phyloP scores from a whole-genome alignment of 2,113 vertebrate species.

The Epinephelus cyanopodus region DNA sequence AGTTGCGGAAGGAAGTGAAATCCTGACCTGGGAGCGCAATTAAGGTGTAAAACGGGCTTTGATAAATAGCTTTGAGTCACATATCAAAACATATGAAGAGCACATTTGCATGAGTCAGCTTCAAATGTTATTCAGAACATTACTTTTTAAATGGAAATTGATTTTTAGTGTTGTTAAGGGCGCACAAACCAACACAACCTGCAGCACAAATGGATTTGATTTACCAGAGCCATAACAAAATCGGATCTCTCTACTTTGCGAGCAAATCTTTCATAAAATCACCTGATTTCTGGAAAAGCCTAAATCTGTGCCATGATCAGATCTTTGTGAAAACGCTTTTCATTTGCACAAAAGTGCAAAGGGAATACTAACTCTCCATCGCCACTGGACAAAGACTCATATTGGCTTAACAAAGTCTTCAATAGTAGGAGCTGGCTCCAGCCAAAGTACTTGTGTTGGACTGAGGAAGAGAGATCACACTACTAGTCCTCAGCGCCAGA shows the following conservation, averaged over 20 bases:
- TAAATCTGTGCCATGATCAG: conserved; percentile 15
- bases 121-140: conserved; percentile 15
- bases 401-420: conserved; percentile 24
- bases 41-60: conserved; percentile 46
- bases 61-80: conserved; percentile 51
- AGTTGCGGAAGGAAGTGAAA: conserved; percentile 72
- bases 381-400: conserved; percentile 8
- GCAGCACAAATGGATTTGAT: conserved; percentile 52
- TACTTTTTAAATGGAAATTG: conserved; percentile 26
- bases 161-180: conserved; percentile 27
- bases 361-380: conserved; percentile 2
- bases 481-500: conserved; percentile 47
- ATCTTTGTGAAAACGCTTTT: conserved; percentile 35
- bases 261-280: conserved; percentile 17
- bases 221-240: conserved; percentile 47
- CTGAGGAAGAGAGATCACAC: conserved; percentile 43
- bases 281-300: conserved; percentile 13
- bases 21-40: conserved; percentile 56
- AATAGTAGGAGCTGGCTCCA: conserved; percentile 11
- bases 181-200: conserved; percentile 19
- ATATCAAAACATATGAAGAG: conserved; percentile 56
- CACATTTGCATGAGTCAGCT: conserved; percentile 51
- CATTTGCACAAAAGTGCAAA: conserved; percentile 23
- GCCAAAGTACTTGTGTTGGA: conserved; percentile 31
- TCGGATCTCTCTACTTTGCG: conserved; percentile 2